phyloP scores from a whole-genome alignment of 2,888 invertebrate species.

The Catocala sponsa region DNA sequence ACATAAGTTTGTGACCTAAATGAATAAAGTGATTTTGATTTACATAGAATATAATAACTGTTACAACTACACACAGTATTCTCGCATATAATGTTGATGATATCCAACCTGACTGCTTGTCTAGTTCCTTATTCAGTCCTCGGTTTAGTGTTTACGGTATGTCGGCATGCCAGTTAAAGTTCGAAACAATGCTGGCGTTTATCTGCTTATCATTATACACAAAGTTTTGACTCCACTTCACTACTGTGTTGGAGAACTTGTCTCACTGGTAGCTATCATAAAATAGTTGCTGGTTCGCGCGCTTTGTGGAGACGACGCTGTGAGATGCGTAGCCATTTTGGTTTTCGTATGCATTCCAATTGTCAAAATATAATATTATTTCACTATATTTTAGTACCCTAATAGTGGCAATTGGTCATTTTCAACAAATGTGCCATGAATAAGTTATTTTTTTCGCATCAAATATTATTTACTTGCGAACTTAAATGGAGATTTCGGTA shows the following conservation, averaged over 20 bases:
- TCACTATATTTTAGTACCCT: no score
- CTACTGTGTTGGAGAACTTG: conserved; percentile 22
- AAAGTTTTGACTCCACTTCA: conserved; percentile 35
- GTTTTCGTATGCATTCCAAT: no score
- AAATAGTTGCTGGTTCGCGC: not conserved
- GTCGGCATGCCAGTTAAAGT: conserved; percentile 32
- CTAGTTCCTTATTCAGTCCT: conserved; percentile 5
- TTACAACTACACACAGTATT: conserved; percentile 7
- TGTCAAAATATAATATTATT: no score
- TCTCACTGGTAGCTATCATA: not conserved
- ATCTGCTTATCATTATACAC: conserved; percentile 32
- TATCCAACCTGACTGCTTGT: not conserved
- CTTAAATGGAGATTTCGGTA: no score
- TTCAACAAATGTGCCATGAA: no score
- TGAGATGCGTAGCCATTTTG: no score
- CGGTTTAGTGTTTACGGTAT: conserved; percentile 23
- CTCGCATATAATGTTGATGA: not conserved
- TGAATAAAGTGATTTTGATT: no score
- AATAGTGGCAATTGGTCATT: no score
- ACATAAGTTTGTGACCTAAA: not conserved
- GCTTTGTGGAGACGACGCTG: no score
- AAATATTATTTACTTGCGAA: no score
- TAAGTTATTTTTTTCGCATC: no score
- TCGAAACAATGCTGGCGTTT: conserved; percentile 30
- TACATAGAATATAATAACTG: no score